A percentile compares a stretch with the other conserved stretches of the same genome.
These are phyloP conservation scores for Falco rusticolus DNA, from an alignment of 2,797 vertebrate genomes.

Conservation along the genomic window DNA sequence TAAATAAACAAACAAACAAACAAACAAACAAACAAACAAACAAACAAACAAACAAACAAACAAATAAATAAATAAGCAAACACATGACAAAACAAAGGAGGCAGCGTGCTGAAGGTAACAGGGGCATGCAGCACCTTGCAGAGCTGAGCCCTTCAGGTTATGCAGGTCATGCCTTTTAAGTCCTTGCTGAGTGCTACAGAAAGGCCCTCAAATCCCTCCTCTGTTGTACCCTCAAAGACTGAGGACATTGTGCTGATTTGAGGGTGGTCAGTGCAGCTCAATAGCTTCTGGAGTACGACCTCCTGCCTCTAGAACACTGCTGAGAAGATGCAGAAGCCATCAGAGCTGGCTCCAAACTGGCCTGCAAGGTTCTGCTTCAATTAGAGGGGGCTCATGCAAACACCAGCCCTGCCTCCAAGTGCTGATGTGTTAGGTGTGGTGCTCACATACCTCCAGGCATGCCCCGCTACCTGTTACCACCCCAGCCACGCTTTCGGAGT, in stretches of 20 bases:
- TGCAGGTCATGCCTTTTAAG: not conserved
- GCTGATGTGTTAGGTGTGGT: not conserved
- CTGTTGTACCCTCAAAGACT: not conserved
- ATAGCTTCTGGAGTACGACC: accelerated
- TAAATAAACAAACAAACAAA: no score
- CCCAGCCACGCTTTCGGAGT: accelerated
- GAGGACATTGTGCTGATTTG: not conserved
- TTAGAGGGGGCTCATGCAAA: not conserved
- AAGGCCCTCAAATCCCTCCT: not conserved
- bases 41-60: no score
- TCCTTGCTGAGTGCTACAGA: not conserved
- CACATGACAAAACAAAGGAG: not conserved
- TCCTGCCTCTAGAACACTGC: not conserved
- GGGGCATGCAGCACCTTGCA: not conserved
- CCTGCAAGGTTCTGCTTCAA: not conserved
- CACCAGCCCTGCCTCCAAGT: not conserved
- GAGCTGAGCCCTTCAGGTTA: not conserved
- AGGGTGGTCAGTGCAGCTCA: not conserved
- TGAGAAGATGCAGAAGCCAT: not conserved
- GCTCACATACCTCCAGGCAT: not conserved
- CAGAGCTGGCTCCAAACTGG: not conserved
- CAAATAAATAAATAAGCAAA: no score
- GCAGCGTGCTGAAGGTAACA: not conserved
- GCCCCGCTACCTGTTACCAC: accelerated
- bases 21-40: no score